Conservation (phyloP, 1,140 invertebrate genomes). For the Planococcus citri region DNA sequence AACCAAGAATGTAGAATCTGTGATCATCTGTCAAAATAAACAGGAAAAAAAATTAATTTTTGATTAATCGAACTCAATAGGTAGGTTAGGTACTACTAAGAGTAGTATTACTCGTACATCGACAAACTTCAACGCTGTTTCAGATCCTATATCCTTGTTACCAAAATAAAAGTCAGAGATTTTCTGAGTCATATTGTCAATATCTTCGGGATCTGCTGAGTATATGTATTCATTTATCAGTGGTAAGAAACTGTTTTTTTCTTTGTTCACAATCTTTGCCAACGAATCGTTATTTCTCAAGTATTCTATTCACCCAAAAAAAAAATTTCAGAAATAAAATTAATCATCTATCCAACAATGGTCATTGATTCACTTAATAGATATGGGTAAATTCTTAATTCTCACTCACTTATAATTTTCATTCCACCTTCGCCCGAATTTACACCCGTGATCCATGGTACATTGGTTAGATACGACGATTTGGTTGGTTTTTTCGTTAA, state of each 20-base stretch:
- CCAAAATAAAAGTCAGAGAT: background rate
- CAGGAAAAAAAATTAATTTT: too few species aligned
- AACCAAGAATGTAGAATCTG: too few species aligned
- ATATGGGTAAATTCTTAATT: background rate
- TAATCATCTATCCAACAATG: background rate
- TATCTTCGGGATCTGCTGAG: background rate
- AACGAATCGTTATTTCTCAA: background rate
- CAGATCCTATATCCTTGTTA: background rate
- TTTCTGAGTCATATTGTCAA: background rate
- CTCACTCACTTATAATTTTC: background rate
- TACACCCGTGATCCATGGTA: constrained; percentile 11
- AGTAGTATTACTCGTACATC: background rate
- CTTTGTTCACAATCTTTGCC: background rate
- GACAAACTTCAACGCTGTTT: background rate
- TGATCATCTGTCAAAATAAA: too few species aligned
- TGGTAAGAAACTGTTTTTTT: background rate
- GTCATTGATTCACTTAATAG: background rate
- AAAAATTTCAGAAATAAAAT: background rate
- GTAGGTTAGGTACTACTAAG: too few species aligned
- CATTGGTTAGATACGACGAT: background rate
- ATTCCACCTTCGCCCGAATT: constrained; percentile 12
- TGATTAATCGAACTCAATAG: too few species aligned
- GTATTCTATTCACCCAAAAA: background rate
- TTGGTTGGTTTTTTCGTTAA: background rate
- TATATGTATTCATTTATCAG: background rate